phyloP scores from a whole-genome alignment of 2,113 vertebrate genomes.

The Labeo rohita region DNA sequence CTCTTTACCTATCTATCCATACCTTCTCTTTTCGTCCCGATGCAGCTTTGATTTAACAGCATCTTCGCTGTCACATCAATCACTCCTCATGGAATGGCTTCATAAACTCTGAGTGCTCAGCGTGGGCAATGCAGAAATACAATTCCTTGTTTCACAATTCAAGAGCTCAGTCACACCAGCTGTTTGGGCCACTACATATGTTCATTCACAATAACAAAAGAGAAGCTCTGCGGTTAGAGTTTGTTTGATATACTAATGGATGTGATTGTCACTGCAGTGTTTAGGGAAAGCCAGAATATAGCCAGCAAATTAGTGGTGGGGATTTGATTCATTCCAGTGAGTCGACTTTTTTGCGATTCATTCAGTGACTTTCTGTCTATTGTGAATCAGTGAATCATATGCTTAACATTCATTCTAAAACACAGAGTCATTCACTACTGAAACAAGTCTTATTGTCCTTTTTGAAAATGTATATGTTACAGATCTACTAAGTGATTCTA shows the following conservation, averaged over 20 bases:
- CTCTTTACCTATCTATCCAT: conserved; percentile 1
- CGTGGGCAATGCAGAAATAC: background rate
- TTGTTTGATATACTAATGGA: conserved; percentile 30
- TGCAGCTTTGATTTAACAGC: background rate
- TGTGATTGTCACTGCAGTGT: conserved; percentile 1
- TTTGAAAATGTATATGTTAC: background rate
- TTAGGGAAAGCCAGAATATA: conserved; percentile 6
- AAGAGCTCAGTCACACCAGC: background rate
- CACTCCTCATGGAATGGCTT: conserved; percentile 24
- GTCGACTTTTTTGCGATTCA: background rate
- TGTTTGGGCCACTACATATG: background rate
- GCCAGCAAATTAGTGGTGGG: background rate
- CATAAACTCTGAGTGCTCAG: conserved; percentile 10
- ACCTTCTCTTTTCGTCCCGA: conserved; percentile 1
- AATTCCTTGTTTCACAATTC: background rate
- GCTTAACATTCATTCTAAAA: background rate
- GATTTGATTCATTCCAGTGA: background rate
- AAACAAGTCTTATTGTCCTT: background rate
- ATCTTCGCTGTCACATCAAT: conserved; percentile 24
- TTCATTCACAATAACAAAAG: conserved; percentile 5
- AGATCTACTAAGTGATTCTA: background rate
- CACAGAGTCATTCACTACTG: background rate
- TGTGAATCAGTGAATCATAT: background rate
- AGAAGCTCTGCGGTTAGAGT: background rate
- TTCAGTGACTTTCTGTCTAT: background rate